Base-by-base conservation (phyloP, 2,113 vertebrate genomes). In the Nanger granti region DNA sequence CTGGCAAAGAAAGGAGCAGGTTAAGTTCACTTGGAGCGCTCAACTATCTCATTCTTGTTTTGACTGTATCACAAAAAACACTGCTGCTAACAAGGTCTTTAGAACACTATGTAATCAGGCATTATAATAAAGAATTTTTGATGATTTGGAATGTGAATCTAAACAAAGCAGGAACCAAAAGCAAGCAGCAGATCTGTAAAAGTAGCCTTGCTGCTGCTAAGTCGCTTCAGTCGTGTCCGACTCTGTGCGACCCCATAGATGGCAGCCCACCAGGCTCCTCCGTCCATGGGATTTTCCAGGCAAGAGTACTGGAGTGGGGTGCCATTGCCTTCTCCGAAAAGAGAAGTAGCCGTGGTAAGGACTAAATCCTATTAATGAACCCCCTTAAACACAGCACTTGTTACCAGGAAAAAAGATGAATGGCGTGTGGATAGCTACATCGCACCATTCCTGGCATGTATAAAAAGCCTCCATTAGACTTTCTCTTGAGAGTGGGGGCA, bases 1-100 rank as follows among this genome's bases (percentile, higher is more conserved):
- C 59, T 96, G 92, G 93, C 97, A 95, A 98, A 95, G 69, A 97
- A 96, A 97, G 95, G 95, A 97, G 87, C 80, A 91, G 20, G 49
- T 96, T 95, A 97, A 89, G 57, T 88, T 97, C 62, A 93, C 57
- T 37, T 44, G 84, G 86, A 87, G 34, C 10, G 37, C 34, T 88
- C 47, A 37, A 73, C 92, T 97, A 3, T 85, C 73, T 96, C 80
- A 93, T 88, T 96, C 57, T 86, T 88, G 44, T 92, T 95, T 84
- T 96, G 57, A 73, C 49, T 91, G 7, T 69, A 76, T 94, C 73
- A 41, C 96, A 91, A 66, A 90, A 55, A 94, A 94, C 22, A 89
- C 37, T 57, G 83, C 10, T 34, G 5, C 82, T 91, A 94, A 96
- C 54, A 79, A 8, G n/a, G 47, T 87, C 73, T 93, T 95, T 37